Percentiles rank a stretch among this genome's conserved stretches.
Conservation (phyloP, 2,113 vertebrate species). For the Pedionomus torquatus region DNA sequence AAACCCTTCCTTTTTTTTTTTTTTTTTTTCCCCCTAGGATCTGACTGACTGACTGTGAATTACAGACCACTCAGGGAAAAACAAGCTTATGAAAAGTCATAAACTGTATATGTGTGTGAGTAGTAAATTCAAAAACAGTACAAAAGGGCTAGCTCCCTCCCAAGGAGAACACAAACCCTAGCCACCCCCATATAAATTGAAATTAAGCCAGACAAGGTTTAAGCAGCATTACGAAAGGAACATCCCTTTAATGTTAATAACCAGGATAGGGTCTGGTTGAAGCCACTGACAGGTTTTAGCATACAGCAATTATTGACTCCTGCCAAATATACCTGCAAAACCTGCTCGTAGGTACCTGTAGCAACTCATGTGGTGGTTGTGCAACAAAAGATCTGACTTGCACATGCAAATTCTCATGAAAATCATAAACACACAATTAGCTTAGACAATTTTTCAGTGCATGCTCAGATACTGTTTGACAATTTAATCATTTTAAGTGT, state of each 20-base stretch:
- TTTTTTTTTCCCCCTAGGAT: too few relatives aligned
- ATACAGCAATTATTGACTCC: background rate
- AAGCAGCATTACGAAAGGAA: conserved; percentile 28
- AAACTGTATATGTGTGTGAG: background rate
- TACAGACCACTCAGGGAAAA: background rate
- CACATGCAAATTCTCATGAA: background rate
- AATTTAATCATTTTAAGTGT: background rate
- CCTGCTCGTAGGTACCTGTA: background rate
- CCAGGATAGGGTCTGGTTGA: background rate
- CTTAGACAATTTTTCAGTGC: background rate
- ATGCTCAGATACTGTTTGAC: background rate
- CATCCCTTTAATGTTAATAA: background rate
- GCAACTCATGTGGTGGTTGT: background rate
- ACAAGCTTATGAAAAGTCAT: background rate
- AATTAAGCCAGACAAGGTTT: conserved; percentile 51
- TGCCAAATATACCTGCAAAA: background rate
- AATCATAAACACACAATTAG: background rate
- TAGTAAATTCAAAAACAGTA: conserved; percentile 31
- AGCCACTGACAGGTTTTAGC: background rate
- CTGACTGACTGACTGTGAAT: background rate
- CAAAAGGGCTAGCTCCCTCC: conserved; percentile 37
- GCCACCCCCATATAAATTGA: background rate
- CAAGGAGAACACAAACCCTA: conserved; percentile 43
- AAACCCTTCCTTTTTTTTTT: background rate
- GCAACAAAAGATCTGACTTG: background rate